A percentile compares a stretch with the other conserved stretches of the same genome.
phyloP scores from a whole-genome alignment of 1,140 invertebrate species.

The Anoplolepis gracilipes region DNA sequence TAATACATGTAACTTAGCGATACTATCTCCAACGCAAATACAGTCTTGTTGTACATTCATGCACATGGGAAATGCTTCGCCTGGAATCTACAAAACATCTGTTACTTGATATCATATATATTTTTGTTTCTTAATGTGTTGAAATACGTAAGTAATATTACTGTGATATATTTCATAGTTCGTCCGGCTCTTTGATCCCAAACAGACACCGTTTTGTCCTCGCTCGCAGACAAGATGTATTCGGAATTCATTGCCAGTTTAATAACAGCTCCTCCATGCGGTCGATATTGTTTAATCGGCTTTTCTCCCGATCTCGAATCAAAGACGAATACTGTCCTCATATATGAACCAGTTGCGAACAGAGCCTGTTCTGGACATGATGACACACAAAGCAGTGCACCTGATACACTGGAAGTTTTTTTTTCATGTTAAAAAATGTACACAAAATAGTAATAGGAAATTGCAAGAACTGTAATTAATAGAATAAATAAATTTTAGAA shows the following conservation, averaged over 20 bases:
- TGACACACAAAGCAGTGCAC: conserved; percentile 78
- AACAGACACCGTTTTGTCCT: conserved; percentile 80
- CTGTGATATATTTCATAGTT: conserved; percentile 76
- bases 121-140: neutral
- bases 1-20: conserved; percentile 78
- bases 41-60: conserved; percentile 76
- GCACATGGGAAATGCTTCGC: conserved; percentile 80
- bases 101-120: neutral
- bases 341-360: conserved; percentile 80
- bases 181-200: conserved; percentile 80
- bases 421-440: neutral
- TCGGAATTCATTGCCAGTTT: conserved; percentile 79
- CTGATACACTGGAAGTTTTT: conserved; percentile 63
- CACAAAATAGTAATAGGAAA: neutral
- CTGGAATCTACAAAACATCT: conserved; percentile 74
- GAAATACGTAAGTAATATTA: conserved; percentile 54
- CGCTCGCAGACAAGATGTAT: conserved; percentile 81
- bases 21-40: conserved; percentile 80
- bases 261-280: conserved; percentile 79
- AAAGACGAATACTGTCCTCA: conserved; percentile 77
- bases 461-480: conserved; percentile 14
- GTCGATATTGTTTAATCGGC: conserved; percentile 74
- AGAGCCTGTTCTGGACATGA: conserved; percentile 74
- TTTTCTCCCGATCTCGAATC: conserved; percentile 73
- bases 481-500: conserved; percentile 53